phyloP scores from a whole-genome alignment of 2,797 vertebrate species.

The Halcyon smyrnensis region DNA sequence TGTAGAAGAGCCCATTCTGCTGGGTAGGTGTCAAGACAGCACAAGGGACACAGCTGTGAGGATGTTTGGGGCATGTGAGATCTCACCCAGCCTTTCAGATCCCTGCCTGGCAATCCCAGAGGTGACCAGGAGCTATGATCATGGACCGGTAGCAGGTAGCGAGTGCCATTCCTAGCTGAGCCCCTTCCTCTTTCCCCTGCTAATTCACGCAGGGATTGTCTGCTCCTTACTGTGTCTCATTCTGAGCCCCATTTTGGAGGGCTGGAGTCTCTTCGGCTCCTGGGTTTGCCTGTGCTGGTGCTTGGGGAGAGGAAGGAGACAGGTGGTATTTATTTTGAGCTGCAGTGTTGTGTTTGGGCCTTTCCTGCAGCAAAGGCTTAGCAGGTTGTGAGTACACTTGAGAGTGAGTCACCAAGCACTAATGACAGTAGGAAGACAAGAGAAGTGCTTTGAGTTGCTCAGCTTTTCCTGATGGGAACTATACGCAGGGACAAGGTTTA shows the following conservation, averaged over 20 bases:
- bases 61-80: not conserved
- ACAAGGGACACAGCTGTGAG: not conserved
- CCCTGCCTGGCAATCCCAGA: not conserved
- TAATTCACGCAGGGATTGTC: not conserved
- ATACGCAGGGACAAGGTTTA: not conserved
- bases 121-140: not conserved
- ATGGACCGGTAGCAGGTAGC: not conserved
- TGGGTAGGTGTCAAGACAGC: fast-evolving
- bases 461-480: not conserved
- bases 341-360: not conserved
- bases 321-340: constrained; percentile 2
- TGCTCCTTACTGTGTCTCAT: fast-evolving
- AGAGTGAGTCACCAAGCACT: constrained; percentile 12
- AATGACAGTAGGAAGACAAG: not conserved
- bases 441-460: not conserved
- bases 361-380: constrained; percentile 9
- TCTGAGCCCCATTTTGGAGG: not conserved
- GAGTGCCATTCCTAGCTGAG: not conserved
- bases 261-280: not conserved
- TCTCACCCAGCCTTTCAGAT: not conserved
- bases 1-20: fast-evolving
- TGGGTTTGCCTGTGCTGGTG: not conserved
- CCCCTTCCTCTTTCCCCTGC: not conserved
- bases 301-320: not conserved
- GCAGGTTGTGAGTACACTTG: constrained; percentile 34